Evolutionary conservation across 2,888 invertebrate species (phyloP).

Genomic region (Dasysyrphus tricinctus): DNA sequence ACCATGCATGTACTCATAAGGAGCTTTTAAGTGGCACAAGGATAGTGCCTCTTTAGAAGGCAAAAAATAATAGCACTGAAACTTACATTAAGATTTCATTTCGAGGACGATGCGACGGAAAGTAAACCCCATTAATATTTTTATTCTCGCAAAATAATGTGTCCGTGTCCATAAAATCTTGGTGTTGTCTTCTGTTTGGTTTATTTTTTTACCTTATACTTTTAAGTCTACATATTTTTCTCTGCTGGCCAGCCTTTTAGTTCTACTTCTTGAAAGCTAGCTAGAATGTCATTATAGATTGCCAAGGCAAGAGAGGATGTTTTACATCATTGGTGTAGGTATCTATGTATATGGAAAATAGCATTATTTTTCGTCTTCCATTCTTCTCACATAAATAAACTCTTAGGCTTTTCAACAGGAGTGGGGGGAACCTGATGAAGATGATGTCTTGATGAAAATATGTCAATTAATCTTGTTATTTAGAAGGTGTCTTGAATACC

Average conservation of each 20-base stretch:
- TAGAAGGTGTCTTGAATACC: too few relatives aligned
- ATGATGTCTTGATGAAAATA: slow-evolving; percentile 17
- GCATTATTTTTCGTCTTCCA: slow-evolving; percentile 10
- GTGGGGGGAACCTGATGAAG: neutral
- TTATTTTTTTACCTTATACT: neutral
- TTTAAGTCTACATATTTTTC: neutral
- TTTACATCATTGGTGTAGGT: slow-evolving; percentile 37
- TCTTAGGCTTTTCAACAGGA: slow-evolving; percentile 1
- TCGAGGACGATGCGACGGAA: slow-evolving; percentile 42
- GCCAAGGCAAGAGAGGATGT: slow-evolving; percentile 38
- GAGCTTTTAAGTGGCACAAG: slow-evolving; percentile 55
- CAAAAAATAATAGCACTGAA: slow-evolving; percentile 6
- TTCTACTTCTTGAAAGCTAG: slow-evolving; percentile 30
- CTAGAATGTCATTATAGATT: slow-evolving; percentile 60
- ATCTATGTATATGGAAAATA: neutral
- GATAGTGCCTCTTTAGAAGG: slow-evolving; percentile 53
- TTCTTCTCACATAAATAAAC: neutral
- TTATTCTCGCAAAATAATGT: slow-evolving; percentile 41
- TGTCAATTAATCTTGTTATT: neutral
- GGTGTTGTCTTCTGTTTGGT: neutral
- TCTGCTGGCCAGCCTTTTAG: neutral
- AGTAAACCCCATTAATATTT: slow-evolving; percentile 70
- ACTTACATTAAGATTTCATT: slow-evolving; percentile 28
- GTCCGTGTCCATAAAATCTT: slow-evolving; percentile 21
- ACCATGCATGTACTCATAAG: slow-evolving; percentile 16